A percentile compares a stretch with the other conserved stretches of the same genome.
Conservation (phyloP, 1,140 invertebrate species). For the Euwallacea fornicatus region DNA sequence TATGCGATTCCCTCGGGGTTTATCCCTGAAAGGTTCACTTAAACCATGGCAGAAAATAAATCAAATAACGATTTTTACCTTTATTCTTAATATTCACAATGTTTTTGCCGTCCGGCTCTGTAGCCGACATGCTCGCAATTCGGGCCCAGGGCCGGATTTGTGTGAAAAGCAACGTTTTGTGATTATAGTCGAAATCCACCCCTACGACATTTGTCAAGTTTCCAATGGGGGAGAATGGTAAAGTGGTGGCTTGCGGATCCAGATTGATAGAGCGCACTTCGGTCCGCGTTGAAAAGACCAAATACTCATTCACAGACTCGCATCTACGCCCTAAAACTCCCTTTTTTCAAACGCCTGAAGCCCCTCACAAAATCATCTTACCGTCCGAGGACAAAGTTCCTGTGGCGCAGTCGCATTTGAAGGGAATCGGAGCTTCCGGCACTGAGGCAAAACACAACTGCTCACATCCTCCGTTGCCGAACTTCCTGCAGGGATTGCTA, state of each 20-base stretch:
- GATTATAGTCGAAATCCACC: conserved; percentile 91
- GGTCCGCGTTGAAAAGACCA: conserved; percentile 89
- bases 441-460: conserved; percentile 92
- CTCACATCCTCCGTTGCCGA: conserved; percentile 82
- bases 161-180: conserved; percentile 86
- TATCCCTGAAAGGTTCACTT: conserved; percentile 20
- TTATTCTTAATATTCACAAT: conserved; percentile 77
- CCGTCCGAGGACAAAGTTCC: conserved; percentile 68
- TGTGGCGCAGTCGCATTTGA: conserved; percentile 86
- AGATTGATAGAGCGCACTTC: conserved; percentile 86
- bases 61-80: conserved; percentile 60
- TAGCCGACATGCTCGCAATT: conserved; percentile 77
- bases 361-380: conserved; percentile 4
- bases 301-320: conserved; percentile 79
- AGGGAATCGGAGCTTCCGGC: conserved; percentile 61
- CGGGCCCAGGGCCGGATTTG: conserved; percentile 89
- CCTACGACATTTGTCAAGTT: conserved; percentile 97
- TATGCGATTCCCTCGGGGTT: conserved; percentile 96
- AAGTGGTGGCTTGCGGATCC: conserved; percentile 75
- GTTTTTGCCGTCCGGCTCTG: conserved; percentile 62
- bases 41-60: neutral
- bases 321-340: conserved; percentile 63
- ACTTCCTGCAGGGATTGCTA: conserved; percentile 73
- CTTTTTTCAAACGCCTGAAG: too few species aligned
- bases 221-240: conserved; percentile 83